Percentiles rank a stretch among this genome's conserved stretches.
Conservation (phyloP, 92 coral and sea anemone species). For the Virgularia gustaviana region DNA sequence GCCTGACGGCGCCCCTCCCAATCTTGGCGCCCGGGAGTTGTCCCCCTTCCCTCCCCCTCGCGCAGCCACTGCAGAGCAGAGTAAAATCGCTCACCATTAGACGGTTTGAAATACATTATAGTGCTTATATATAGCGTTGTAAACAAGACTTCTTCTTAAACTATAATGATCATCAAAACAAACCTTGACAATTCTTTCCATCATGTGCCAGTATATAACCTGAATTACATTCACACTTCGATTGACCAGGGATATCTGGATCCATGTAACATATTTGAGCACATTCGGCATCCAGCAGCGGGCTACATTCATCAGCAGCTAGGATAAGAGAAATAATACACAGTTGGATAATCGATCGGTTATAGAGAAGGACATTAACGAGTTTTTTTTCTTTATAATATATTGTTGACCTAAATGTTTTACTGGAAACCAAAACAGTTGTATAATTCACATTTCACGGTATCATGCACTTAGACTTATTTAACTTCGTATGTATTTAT, state of each 20-base stretch:
- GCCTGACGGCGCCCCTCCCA: too few species aligned
- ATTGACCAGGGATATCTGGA: constrained; percentile 13
- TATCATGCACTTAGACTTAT: too few species aligned
- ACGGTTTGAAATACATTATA: background rate
- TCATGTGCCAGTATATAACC: constrained; percentile 10
- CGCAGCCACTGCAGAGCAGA: too few species aligned
- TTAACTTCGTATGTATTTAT: too few species aligned
- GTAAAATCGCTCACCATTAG: too few species aligned
- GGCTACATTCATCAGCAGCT: constrained; percentile 1
- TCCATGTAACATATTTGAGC: constrained; percentile 20
- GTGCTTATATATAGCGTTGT: background rate
- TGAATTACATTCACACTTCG: constrained; percentile 19
- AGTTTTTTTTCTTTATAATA: too few species aligned
- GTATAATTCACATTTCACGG: too few species aligned
- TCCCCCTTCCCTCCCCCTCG: too few species aligned
- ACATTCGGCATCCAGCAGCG: background rate
- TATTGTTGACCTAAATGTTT: too few species aligned
- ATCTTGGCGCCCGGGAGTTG: too few species aligned
- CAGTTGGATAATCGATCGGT: background rate
- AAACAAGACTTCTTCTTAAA: background rate
- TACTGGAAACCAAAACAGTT: too few species aligned
- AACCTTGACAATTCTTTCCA: constrained; percentile 10
- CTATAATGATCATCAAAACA: too few species aligned
- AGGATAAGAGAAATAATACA: background rate
- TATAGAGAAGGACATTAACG: background rate